Evolutionary conservation across 1,140 invertebrate genomes (phyloP).

Genomic region (Nebria ingens): DNA sequence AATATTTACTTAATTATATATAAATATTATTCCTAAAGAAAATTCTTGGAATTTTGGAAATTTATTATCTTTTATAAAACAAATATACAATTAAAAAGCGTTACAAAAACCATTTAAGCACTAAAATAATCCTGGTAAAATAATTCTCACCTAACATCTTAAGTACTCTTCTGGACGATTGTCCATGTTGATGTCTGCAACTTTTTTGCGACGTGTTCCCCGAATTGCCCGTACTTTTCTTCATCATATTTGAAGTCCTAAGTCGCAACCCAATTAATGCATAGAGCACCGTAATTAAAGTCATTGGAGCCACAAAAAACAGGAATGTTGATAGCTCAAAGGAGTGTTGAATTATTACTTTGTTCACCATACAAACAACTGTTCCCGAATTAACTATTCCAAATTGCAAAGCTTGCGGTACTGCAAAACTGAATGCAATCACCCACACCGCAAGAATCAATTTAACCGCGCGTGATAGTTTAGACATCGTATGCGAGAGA

Average conservation of each 20-base stretch:
- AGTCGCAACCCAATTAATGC: conserved; percentile 57
- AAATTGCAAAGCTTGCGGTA: conserved; percentile 70
- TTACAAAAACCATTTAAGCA: too few relatives aligned
- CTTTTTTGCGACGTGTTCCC: conserved; percentile 37
- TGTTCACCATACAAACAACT: conserved; percentile 30
- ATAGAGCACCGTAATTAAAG: conserved; percentile 60
- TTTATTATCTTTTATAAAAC: too few relatives aligned
- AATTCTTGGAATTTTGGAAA: too few relatives aligned
- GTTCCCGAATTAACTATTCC: conserved; percentile 53
- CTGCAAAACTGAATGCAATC: conserved; percentile 58
- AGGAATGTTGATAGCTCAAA: conserved; percentile 64
- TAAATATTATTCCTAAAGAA: too few relatives aligned
- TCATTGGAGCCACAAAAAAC: conserved; percentile 71
- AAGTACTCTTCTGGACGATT: conserved; percentile 44
- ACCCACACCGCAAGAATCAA: conserved; percentile 56
- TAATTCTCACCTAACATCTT: conserved; percentile 51
- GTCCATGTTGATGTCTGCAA: conserved; percentile 17
- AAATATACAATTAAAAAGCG: too few relatives aligned
- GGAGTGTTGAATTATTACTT: conserved; percentile 44
- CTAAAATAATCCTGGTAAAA: too few relatives aligned
- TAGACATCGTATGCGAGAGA: conserved; percentile 75
- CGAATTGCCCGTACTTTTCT: background rate
- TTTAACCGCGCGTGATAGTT: conserved; percentile 57
- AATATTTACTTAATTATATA: too few relatives aligned
- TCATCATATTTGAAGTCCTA: conserved; percentile 34